Base-by-base conservation (phyloP, 2,797 vertebrate species). In the Acrocephalus scirpaceus region DNA sequence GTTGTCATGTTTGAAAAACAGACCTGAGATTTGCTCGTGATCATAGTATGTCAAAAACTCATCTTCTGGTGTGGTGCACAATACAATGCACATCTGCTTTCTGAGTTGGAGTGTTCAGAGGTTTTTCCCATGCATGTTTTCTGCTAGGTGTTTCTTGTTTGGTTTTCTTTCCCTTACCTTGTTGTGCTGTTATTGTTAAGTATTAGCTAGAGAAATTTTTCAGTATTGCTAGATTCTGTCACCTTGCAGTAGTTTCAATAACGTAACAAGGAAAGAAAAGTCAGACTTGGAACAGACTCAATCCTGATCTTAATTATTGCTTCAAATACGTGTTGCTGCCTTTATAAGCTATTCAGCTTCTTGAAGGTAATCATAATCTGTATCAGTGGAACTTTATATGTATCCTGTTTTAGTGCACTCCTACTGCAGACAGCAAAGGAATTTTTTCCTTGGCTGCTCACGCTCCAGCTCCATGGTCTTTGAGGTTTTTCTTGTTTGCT, bases 151-250 rank as follows among this genome's bases (percentile, higher is more conserved):
- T 11, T 32, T 50, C 11, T 19, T 18, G 6, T 17, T 16, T 34
- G 10, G 0, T 17, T 56, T 58, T 16, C 2, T 20, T 8, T 3
- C 1, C 32, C 15, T 73, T 61, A 3, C 9, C 48, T 82, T 48
- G 9, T 67, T 79, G 25, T 84, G 17, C 34, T 73, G 8, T 90
- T 72, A 29, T 15, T 81, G 4, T 65, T 83, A 64, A 75, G 26
- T 77, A 32, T 38, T 64, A 60, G 16, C 26, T 85, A 21, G 38
- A 73, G 21, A 53, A 45, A 13, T 40, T 72, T 73, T 78, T 73
- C 4, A 27, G 0, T 72, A 38, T 75, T 89, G 23, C 38, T 75
- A 3, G 22, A 30, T 86, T 92, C 19, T 84, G 22, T 78, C 19
- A 30, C 53, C 32, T 53, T 72, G 36, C 9, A 27, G 5, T 70